Evolutionary conservation across 2,888 invertebrate genomes (phyloP), one percentile per base, ranked within the genome.

Genomic region (Hirudinaria manillensis): DNA sequence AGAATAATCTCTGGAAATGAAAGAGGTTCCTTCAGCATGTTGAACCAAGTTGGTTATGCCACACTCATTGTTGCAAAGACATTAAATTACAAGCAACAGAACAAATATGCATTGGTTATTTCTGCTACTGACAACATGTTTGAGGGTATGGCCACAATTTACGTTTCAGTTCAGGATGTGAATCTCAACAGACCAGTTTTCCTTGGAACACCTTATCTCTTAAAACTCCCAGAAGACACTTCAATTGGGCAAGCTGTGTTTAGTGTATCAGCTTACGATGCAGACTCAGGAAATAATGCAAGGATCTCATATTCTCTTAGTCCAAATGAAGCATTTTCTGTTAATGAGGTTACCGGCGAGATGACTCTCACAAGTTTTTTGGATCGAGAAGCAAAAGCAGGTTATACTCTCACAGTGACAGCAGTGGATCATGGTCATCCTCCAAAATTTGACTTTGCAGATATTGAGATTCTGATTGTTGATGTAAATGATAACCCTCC

Each of bases 401-500:
- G 92, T 0, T 97, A 94, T 84, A 87, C 94, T 10, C 85, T 98
- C 55, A 93, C 79, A 55, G 94, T 98, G 1, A 94, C 92, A 0
- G 98, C 96, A 0, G 89, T 90, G 78, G 98, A 98, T 84, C 93
- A 94, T 1, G 98, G 98, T 0, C 89, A 90, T 56, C 96, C 96
- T 0, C 90, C 94, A 0, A 86, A 94, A 24, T 92, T 93, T 0
- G 96, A 97, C 82, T 94, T 94, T 0, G 96, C 97, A 0, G 94
- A 95, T 82, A 92, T 99, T 0, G 95, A 97, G 84, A 93, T 98
- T 80, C 91, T 93, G 0, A 91, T 99, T 0, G 91, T 92, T 0
- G 99, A 99, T 84, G 93, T 96, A 0, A 99, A 99, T 83, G 98
- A 99, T 83, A 95, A 96, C 83, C 89, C 91, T 2, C 97, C 97